These are phyloP conservation scores for Anarsia innoxiella DNA, from an alignment of 2,888 invertebrate genomes.

Conservation along the genomic window DNA sequence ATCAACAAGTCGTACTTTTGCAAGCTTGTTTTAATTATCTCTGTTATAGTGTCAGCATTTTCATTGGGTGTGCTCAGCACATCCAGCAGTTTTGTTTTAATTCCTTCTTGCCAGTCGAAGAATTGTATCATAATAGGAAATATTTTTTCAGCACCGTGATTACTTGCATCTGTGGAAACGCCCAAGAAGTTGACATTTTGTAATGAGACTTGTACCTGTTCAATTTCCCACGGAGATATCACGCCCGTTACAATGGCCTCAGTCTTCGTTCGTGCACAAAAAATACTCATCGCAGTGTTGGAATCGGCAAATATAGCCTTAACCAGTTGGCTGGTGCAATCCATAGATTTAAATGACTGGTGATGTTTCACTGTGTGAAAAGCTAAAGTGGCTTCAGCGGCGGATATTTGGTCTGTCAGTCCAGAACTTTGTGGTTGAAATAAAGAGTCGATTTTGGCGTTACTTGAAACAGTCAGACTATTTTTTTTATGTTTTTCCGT, in stretches of 20 bases:
- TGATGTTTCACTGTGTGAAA: conserved; percentile 21
- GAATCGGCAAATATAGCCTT: conserved; percentile 22
- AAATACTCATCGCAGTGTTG: conserved; percentile 19
- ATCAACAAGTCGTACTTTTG: conserved; percentile 12
- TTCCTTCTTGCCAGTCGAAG: conserved; percentile 19
- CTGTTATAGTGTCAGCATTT: conserved; percentile 19
- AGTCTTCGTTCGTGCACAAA: conserved; percentile 20
- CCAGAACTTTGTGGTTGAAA: no score
- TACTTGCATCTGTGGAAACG: conserved; percentile 20
- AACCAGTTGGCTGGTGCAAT: conserved; percentile 21
- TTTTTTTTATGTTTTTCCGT: no score
- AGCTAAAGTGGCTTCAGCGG: neutral
- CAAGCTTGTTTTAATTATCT: conserved; percentile 21
- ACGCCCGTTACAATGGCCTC: conserved; percentile 17
- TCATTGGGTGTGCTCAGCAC: conserved; percentile 8
- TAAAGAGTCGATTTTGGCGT: neutral
- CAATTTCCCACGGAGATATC: conserved; percentile 13
- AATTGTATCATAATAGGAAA: conserved; percentile 22
- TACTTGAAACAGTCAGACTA: no score
- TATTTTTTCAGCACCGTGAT: conserved; percentile 19
- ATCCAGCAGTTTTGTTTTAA: conserved; percentile 18
- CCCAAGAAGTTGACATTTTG: conserved; percentile 17
- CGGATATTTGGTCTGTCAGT: no score
- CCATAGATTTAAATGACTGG: conserved; percentile 23
- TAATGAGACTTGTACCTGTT: conserved; percentile 18